Base-by-base conservation (phyloP, 2,113 vertebrate genomes). In the Anseranas semipalmata region DNA sequence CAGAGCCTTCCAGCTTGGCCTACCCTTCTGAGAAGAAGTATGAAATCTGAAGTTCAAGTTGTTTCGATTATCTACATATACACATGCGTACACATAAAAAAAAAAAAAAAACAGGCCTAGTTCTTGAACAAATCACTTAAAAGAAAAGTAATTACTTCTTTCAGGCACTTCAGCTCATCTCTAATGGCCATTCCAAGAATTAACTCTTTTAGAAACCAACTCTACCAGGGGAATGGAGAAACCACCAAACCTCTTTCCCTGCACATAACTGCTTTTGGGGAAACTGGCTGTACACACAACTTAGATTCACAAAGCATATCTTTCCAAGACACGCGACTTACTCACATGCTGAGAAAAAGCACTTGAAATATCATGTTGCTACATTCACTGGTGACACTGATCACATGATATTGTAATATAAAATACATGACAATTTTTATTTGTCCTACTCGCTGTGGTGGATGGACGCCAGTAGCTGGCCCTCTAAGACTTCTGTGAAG, bases 21-120 rank as follows among this genome's bases (percentile, higher is more conserved):
- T 66, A 22, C 9, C 9, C 18, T 71, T 65, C 65, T 52, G 60
- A 94, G 14, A 84, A 80, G 45, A 67, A 67, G 67, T 10, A 12
- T 12, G 7, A 2, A 0, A 11, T 28, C 52, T 0, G 1, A 75
- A 82, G 52, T 45, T 78, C 52, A 50, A n/a, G 15, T 37, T 55
- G 37, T 70, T 91, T 56, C 55, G 12, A 10, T 22, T 59, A 22
- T 53, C 28, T 81, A 10, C 4, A 7, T 58, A 22, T n/a, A 46
- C 9, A 35, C 6, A 9, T 32, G n/a, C 16, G 81, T 9, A 43
- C 2, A n/a, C 10, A 7, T 8, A 56, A 59, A 33, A 74, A 87
- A 89, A 53, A 7, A 7, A 56, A 59, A 33, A 74, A 87, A 89
- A 53, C 24, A 74, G 37, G 56, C 15, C 7, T n/a, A 10, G 48